Evolutionary conservation across 2,888 invertebrate genomes (phyloP), one percentile per base, ranked within the genome.

Genomic region (Cerastoderma edule): DNA sequence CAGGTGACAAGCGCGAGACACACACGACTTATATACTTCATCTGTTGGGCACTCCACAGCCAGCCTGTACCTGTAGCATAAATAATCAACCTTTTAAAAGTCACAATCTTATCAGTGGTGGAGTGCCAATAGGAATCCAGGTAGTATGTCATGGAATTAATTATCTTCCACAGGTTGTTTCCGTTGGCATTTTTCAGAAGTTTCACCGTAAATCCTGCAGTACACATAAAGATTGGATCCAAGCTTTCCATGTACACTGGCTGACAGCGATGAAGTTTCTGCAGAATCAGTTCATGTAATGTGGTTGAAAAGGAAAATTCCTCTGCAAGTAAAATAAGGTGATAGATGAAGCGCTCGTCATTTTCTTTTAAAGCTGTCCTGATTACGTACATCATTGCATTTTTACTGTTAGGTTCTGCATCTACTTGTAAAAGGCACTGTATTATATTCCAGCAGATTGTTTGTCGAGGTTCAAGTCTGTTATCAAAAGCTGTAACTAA

Each of bases 311-410:
- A 71, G 16, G 85, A 87, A 54, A 72, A 78, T 39, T 79, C 78
- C 57, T 83, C 75, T n/a, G 84, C 83, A 1, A 80, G 78, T 39
- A 78, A 44, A 27, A 88, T 88, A 4, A 89, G 80, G 22, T 78
- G 77, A 64, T 84, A 78, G 22, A 89, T 80, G 66, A 89, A 89
- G 35, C 76, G 68, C 32, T 83, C 84, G 72, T 89, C 86, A 48
- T 80, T 79, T 22, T 78, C 80, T 72, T 89, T 88, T 33, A 89
- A 80, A 22, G 89, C 87, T 60, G 88, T 87, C 56, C 87, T 69
- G n/a, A 89, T 79, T 1, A 88, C 84, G 67, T 88, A 89, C 83
- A 88, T 83, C 88, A 89, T 89, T 32, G 89, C 89, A 69, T 87
- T 87, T 57, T 83, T 83, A 68, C 86, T 86, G 22, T 83, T 74